Evolutionary conservation across 2,113 vertebrate genomes (phyloP).

Genomic region (Phyllostomus discolor): DNA sequence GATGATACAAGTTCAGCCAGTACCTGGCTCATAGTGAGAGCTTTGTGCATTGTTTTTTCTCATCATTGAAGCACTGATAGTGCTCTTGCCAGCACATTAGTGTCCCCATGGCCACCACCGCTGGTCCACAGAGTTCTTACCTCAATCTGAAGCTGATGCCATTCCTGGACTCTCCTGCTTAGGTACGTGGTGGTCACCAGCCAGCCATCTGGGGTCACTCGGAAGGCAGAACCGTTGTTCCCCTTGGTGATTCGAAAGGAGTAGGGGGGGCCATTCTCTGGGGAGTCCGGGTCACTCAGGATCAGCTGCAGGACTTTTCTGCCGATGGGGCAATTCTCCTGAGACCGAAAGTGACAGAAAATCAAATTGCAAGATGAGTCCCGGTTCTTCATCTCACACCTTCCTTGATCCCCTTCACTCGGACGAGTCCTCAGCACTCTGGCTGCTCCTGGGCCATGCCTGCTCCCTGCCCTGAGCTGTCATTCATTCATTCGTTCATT

Average conservation of each 20-base stretch:
- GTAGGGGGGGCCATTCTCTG: conserved; percentile 91
- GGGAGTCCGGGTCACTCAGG: conserved; percentile 92
- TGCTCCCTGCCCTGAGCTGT: not conserved
- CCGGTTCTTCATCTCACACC: not conserved
- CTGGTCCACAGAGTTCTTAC: conserved; percentile 71
- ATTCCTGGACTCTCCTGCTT: conserved; percentile 82
- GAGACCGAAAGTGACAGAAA: not conserved
- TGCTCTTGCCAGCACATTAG: not conserved
- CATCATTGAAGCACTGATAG: not conserved
- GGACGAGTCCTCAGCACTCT: not conserved
- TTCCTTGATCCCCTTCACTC: not conserved
- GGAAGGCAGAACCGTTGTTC: conserved; percentile 88
- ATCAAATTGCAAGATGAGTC: not conserved
- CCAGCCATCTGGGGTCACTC: conserved; percentile 90
- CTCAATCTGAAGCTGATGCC: conserved; percentile 93
- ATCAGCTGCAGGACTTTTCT: conserved; percentile 90
- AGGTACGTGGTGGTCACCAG: conserved; percentile 86
- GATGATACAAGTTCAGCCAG: not conserved
- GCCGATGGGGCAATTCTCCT: conserved; percentile 91
- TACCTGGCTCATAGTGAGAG: no score
- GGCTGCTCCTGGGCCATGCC: not conserved
- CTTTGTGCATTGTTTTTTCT: not conserved
- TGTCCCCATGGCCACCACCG: not conserved
- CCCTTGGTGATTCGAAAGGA: conserved; percentile 91
- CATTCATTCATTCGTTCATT: not conserved